Evolutionary conservation across 30 jellyfish, hydroid and myxozoan species (phyloP), one percentile per base, ranked within the genome.

Genomic region (Phacellophora camtschatica): DNA sequence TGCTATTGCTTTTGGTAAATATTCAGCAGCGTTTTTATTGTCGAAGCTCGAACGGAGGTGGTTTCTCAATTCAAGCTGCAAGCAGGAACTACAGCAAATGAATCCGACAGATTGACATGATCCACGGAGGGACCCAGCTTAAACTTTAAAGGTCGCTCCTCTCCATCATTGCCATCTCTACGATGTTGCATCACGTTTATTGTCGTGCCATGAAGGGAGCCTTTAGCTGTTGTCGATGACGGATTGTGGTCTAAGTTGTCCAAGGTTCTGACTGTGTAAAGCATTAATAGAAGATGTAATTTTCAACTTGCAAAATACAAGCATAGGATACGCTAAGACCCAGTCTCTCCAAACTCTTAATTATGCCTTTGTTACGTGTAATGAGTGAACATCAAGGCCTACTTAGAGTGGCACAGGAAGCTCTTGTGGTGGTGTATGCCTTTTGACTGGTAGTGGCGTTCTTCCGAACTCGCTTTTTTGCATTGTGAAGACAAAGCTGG

Each of bases 211-310:
- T 74, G 87, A 1, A 74, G 37, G 65, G 87, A 74, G 16, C 64
- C 87, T 50, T 74, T 55, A 15, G 87, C 81, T 24, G 78, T 37
- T 11, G 70, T 74, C 24, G 87, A 74, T 51, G 80, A 29, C 35
- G 87, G 87, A 64, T 74, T 74, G 37, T 74, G 81, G 64, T 74
- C 87, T 24, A 51, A 27, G 65, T 74, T 74, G 62, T 74, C 87
- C 25, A 74, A 48, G 7, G 87, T 81, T 22, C 74, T 62, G 35
- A 51, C 70, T 55, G 87, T 74, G 79, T 37, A 54, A n/a, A n/a
- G n/a, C n/a, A n/a, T n/a, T n/a, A n/a, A n/a, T n/a, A n/a, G n/a
- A n/a, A n/a, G n/a, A n/a, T n/a, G n/a, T n/a, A n/a, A n/a, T n/a
- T n/a, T n/a, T n/a, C n/a, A n/a, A n/a, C n/a, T n/a, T n/a, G n/a